Conservation (phyloP, 2,113 vertebrate species). For the Galeopterus variegatus region DNA sequence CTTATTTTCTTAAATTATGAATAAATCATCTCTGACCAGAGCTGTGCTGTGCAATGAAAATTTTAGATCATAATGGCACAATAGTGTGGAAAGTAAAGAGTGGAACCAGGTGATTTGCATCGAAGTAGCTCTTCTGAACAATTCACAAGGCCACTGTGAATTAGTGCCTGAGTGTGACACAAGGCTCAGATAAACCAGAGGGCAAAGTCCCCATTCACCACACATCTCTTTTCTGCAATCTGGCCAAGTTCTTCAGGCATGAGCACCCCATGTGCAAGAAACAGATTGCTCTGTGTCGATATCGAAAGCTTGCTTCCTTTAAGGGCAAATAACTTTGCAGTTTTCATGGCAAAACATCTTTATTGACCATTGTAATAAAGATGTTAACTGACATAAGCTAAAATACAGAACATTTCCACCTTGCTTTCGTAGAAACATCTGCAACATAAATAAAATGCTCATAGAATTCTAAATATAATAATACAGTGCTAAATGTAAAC, state of each 20-base stretch:
- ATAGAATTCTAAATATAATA: accelerated
- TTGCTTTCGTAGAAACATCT: background rate
- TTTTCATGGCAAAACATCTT: too few species aligned
- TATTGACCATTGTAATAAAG: background rate
- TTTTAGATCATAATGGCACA: accelerated
- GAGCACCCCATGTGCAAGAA: accelerated
- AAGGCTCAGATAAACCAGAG: background rate
- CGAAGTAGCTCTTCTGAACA: accelerated
- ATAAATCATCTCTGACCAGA: background rate
- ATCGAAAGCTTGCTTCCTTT: background rate
- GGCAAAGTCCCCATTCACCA: background rate
- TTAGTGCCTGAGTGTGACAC: accelerated
- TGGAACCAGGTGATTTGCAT: accelerated
- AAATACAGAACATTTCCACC: background rate
- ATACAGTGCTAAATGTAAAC: accelerated
- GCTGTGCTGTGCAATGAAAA: accelerated
- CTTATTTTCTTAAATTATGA: background rate
- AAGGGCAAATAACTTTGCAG: accelerated
- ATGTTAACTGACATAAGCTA: accelerated
- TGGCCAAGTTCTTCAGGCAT: accelerated
- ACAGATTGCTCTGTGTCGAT: accelerated
- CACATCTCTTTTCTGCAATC: accelerated
- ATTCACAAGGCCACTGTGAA: accelerated
- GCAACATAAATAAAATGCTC: accelerated
- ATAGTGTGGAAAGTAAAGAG: accelerated